Evolutionary conservation across 92 coral and sea anemone genomes (phyloP).

Genomic region (Porites evermanni): DNA sequence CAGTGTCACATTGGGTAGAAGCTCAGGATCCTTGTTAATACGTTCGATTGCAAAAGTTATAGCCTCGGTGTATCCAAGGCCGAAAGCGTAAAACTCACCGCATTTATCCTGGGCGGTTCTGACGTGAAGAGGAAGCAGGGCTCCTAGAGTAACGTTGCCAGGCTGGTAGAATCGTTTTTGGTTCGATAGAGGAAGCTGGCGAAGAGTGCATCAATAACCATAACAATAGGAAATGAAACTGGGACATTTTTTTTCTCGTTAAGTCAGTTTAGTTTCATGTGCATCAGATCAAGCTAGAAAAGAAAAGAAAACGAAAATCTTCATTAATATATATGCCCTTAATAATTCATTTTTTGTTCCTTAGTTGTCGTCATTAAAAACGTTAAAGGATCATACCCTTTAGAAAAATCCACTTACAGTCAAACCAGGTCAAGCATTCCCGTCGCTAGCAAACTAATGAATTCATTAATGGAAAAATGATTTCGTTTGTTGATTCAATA

Average conservation of each 20-base stretch:
- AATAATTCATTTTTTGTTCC: background rate
- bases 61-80: slow-evolving; percentile 83
- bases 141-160: slow-evolving; percentile 78
- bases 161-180: slow-evolving; percentile 54
- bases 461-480: no score
- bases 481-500: no score
- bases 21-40: slow-evolving; percentile 61
- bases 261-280: background rate
- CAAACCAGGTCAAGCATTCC: slow-evolving; percentile 62
- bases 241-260: slow-evolving; percentile 3
- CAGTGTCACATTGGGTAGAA: slow-evolving; percentile 61
- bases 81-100: slow-evolving; percentile 77
- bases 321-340: no score
- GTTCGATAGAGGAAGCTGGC: background rate
- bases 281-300: background rate
- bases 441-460: no score
- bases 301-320: background rate
- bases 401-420: background rate
- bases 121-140: slow-evolving; percentile 70
- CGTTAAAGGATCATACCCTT: background rate
- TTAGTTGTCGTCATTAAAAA: background rate
- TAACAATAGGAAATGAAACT: slow-evolving; percentile 1
- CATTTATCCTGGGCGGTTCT: slow-evolving; percentile 63
- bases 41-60: slow-evolving; percentile 62
- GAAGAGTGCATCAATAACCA: background rate